Conservation (phyloP, 2,113 vertebrate genomes). For the Pollachius pollachius region DNA sequence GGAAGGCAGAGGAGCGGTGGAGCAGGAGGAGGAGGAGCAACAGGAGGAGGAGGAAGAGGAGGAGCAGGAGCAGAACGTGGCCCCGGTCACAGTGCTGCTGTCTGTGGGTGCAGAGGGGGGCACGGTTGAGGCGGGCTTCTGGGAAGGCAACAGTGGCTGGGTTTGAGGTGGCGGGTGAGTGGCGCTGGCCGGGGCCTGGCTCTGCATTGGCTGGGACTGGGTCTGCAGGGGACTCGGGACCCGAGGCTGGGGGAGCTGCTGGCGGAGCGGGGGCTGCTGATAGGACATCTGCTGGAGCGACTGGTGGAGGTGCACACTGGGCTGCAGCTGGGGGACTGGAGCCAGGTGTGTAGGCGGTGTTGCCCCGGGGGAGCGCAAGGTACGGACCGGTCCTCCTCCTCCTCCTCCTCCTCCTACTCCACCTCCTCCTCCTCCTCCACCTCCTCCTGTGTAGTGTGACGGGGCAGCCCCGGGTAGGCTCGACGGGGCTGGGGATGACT, state of each 20-base stretch:
- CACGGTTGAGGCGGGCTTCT: conserved; percentile 45
- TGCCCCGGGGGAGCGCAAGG: conserved; percentile 47
- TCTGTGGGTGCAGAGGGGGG: conserved; percentile 36
- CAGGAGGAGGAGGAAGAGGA: conserved; percentile 59
- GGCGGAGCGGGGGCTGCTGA: conserved; percentile 56
- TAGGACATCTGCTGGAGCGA: conserved; percentile 69
- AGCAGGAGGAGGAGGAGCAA: conserved; percentile 65
- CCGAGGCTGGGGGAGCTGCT: conserved; percentile 68
- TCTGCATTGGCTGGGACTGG: conserved; percentile 51
- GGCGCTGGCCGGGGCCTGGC: conserved; percentile 38
- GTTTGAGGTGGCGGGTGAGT: conserved; percentile 54
- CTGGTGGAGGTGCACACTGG: conserved; percentile 64
- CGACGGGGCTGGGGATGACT: conserved; percentile 44
- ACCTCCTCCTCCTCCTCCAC: no score
- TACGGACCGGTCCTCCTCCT: conserved; percentile 15
- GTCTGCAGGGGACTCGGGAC: conserved; percentile 65
- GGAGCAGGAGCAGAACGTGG: conserved; percentile 56
- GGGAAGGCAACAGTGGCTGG: conserved; percentile 64
- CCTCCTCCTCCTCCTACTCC: no score
- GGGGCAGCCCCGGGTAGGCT: conserved; percentile 51
- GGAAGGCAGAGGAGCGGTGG: conserved; percentile 68
- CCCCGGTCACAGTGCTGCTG: conserved; percentile 30
- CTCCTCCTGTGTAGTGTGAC: conserved; percentile 55
- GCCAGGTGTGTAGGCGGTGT: conserved; percentile 61
- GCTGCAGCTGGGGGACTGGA: conserved; percentile 65